Percentiles rank a stretch among this genome's conserved stretches.
Conservation (phyloP, 2,797 vertebrate species). For the Pangasius larnaudii region DNA sequence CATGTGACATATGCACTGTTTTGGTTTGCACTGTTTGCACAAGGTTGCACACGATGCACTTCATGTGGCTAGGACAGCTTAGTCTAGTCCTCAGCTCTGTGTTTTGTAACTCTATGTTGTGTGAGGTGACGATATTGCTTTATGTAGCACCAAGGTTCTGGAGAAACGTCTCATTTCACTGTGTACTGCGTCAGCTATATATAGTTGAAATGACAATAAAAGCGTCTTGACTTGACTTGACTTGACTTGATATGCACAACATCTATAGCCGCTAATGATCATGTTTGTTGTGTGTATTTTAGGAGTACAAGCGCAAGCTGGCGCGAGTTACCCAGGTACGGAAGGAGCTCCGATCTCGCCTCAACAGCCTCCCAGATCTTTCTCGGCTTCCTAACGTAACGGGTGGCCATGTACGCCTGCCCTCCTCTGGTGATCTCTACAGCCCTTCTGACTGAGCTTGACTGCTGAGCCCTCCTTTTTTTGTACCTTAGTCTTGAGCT, state of each 20-base stretch:
- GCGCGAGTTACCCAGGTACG: conserved; percentile 92
- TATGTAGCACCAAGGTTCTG: no score
- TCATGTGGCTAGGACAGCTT: no score
- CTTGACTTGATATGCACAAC: background rate
- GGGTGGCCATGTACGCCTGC: conserved; percentile 81
- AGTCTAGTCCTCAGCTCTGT: no score
- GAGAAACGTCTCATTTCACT: no score
- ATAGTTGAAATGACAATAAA: no score
- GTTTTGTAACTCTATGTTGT: no score
- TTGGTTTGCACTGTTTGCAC: no score
- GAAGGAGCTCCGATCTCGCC: conserved; percentile 93
- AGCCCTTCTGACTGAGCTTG: conserved; percentile 81
- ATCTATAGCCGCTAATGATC: background rate
- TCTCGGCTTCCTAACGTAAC: conserved; percentile 87
- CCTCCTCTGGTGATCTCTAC: conserved; percentile 87
- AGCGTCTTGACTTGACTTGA: no score
- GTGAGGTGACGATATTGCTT: no score
- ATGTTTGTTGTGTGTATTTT: conserved; percentile 62
- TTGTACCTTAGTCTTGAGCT: conserved; percentile 24
- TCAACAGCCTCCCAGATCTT: conserved; percentile 89
- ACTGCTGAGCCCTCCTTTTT: background rate
- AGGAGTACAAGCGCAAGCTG: conserved; percentile 98
- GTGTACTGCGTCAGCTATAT: no score
- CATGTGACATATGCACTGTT: background rate
- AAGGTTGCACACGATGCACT: no score